Percentiles rank a stretch among this genome's conserved stretches.
Conservation (phyloP, 2,888 invertebrate genomes). For the Synergus laeviventris region DNA sequence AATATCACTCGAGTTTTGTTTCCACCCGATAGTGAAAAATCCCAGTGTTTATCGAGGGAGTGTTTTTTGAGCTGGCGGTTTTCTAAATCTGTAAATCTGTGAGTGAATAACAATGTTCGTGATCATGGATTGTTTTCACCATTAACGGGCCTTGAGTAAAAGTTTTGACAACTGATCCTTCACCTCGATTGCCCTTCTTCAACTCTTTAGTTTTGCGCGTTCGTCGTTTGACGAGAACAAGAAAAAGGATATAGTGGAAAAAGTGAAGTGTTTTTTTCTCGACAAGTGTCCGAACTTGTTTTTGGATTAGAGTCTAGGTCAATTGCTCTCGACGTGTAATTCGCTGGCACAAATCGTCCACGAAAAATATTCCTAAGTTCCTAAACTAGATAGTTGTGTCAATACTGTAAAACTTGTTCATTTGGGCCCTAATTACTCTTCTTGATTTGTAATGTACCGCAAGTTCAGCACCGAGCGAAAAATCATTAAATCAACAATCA, state of each 20-base stretch:
- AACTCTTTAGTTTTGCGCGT: slow-evolving; percentile 28
- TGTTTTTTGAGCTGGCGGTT: slow-evolving; percentile 50
- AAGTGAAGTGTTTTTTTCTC: slow-evolving; percentile 31
- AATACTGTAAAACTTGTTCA: slow-evolving; percentile 44
- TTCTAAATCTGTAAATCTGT: slow-evolving; percentile 52
- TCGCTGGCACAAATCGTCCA: slow-evolving; percentile 38
- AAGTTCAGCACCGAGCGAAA: slow-evolving; percentile 70
- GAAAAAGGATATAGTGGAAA: not conserved
- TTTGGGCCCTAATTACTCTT: slow-evolving; percentile 53
- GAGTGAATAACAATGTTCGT: slow-evolving; percentile 66
- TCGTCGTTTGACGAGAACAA: not conserved
- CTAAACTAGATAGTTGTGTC: slow-evolving; percentile 47
- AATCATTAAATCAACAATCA: slow-evolving; percentile 78
- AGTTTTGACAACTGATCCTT: slow-evolving; percentile 39
- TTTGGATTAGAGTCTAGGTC: slow-evolving; percentile 9
- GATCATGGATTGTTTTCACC: slow-evolving; percentile 73
- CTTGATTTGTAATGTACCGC: slow-evolving; percentile 73
- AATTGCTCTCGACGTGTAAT: slow-evolving; percentile 43
- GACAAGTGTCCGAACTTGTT: not conserved
- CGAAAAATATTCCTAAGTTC: slow-evolving; percentile 44
- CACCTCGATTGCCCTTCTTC: slow-evolving; percentile 18
- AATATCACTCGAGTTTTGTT: not conserved
- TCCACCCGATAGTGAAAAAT: slow-evolving; percentile 1
- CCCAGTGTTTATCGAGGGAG: not conserved
- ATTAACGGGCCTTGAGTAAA: slow-evolving; percentile 63